Evolutionary conservation across 1,140 invertebrate genomes (phyloP).

Genomic region (Carposina sasakii): DNA sequence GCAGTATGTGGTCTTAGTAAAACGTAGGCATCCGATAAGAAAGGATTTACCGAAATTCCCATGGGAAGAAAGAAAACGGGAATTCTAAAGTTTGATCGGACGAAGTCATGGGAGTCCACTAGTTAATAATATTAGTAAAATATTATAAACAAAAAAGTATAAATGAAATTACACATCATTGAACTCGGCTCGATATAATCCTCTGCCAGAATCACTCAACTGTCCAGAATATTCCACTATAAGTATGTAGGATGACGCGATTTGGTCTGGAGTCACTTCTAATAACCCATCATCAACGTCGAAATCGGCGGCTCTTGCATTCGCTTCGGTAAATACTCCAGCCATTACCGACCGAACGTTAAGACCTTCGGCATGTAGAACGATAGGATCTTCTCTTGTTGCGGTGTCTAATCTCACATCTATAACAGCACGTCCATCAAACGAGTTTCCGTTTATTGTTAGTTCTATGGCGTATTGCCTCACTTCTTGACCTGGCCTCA

Average conservation of each 20-base stretch:
- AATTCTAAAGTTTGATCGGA: no score
- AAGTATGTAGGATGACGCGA: constrained; percentile 28
- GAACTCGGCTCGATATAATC: constrained; percentile 31
- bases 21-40: no score
- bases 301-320: constrained; percentile 22
- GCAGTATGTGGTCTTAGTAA: no score
- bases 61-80: no score
- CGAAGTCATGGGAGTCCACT: no score
- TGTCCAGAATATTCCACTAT: constrained; percentile 56
- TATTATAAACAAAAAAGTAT: no score
- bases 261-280: constrained; percentile 25
- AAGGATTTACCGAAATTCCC: no score
- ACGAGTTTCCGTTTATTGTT: constrained; percentile 28
- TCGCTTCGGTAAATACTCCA: constrained; percentile 33
- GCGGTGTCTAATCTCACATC: constrained; percentile 29
- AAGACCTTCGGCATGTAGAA: constrained; percentile 34
- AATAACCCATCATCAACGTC: constrained; percentile 25
- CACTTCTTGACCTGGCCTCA: constrained; percentile 43
- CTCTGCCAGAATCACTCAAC: constrained; percentile 40
- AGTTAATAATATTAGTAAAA: no score
- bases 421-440: constrained; percentile 39
- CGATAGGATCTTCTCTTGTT: constrained; percentile 33
- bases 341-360: constrained; percentile 27
- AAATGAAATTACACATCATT: constrained; percentile 32
- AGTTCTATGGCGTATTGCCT: constrained; percentile 33